Percentiles rank a stretch among this genome's conserved stretches.
phyloP scores from a whole-genome alignment of 92 coral and sea anemone genomes.

The Porites cylindrica region DNA sequence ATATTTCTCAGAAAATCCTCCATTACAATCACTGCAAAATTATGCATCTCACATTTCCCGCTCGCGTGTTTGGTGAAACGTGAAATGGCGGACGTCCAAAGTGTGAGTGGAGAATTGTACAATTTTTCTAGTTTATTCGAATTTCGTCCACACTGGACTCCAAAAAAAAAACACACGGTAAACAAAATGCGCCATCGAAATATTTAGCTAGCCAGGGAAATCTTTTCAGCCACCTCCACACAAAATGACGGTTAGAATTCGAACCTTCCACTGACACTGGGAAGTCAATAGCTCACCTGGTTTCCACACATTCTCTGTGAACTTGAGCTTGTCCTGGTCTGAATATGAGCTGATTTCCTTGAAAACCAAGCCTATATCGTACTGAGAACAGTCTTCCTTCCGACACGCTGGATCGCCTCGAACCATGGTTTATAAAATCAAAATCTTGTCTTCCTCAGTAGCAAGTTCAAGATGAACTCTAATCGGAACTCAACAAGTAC shows the following conservation, averaged over 20 bases:
- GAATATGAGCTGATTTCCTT: slow-evolving; percentile 42
- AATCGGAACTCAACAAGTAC: no score
- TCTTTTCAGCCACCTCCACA: slow-evolving; percentile 57
- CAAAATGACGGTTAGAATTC: slow-evolving; percentile 37
- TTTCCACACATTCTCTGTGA: slow-evolving; percentile 67
- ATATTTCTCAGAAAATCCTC: not conserved
- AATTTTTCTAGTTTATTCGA: slow-evolving; percentile 46
- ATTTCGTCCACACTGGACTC: slow-evolving; percentile 54
- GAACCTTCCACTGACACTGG: slow-evolving; percentile 49
- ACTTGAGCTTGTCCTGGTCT: slow-evolving; percentile 55
- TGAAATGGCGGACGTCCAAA: slow-evolving; percentile 52
- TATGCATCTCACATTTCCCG: slow-evolving; percentile 41
- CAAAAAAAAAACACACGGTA: slow-evolving; percentile 58
- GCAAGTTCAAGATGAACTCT: no score
- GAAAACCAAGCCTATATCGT: slow-evolving; percentile 45
- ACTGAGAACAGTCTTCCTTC: slow-evolving; percentile 48
- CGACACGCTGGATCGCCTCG: slow-evolving; percentile 41
- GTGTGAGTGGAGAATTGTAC: slow-evolving; percentile 25
- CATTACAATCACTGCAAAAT: slow-evolving; percentile 11
- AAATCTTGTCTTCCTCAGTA: no score
- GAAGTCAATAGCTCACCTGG: slow-evolving; percentile 58
- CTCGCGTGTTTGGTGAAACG: slow-evolving; percentile 52
- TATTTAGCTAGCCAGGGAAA: slow-evolving; percentile 65
- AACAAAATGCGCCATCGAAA: slow-evolving; percentile 57
- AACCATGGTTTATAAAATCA: not conserved